Conservation (phyloP, 2,888 invertebrate species). For the Euzophera pinguis region DNA sequence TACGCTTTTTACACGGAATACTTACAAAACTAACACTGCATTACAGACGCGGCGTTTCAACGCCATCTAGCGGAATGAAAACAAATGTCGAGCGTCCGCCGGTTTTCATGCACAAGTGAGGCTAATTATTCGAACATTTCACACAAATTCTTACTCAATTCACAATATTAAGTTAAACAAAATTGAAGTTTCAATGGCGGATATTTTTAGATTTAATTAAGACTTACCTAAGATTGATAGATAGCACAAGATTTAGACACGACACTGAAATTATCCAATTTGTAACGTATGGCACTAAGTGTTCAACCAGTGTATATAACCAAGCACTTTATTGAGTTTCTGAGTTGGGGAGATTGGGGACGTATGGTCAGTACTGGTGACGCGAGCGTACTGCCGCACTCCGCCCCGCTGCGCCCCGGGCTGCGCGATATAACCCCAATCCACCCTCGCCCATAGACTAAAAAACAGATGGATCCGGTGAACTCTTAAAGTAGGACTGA, state of each 20-base stretch:
- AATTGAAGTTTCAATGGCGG: too few species aligned
- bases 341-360: slow-evolving; percentile 20
- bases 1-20: slow-evolving; percentile 32
- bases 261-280: not conserved
- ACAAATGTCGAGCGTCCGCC: not conserved
- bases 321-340: slow-evolving; percentile 25
- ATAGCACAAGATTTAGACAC: slow-evolving; percentile 6
- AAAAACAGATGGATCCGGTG: not conserved
- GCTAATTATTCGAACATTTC: not conserved
- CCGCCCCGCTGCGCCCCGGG: slow-evolving; percentile 37
- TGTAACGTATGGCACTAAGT: not conserved
- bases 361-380: slow-evolving; percentile 39
- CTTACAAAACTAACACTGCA: slow-evolving; percentile 58
- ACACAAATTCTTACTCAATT: not conserved
- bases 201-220: not conserved
- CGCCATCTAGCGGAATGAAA: slow-evolving; percentile 56
- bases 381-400: slow-evolving; percentile 52
- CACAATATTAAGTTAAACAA: too few species aligned
- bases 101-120: not conserved
- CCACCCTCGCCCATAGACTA: slow-evolving; percentile 12
- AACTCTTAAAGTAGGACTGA: not conserved
- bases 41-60: slow-evolving; percentile 51
- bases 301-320: slow-evolving; percentile 13
- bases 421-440: slow-evolving; percentile 52
- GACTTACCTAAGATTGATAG: not conserved